Base-by-base conservation (phyloP, 2,888 invertebrate species). In the Eupithecia centaureata region DNA sequence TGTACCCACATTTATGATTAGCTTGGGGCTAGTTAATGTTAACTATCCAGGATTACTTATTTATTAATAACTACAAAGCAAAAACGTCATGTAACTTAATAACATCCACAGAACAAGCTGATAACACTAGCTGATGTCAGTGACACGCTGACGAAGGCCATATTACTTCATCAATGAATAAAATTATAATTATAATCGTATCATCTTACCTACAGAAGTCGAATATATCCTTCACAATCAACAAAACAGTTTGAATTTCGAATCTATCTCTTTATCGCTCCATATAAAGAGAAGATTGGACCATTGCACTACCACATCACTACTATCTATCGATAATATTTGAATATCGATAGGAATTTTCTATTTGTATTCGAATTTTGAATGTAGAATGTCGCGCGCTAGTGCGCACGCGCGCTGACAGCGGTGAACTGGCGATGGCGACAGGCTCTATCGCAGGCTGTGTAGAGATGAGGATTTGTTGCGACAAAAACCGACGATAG, bases 211-310 rank as follows among this genome's bases (percentile, higher is more conserved):
- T 68, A 78, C 75, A 69, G 74, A 81, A 82, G 77, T 75, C 73
- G 71, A 68, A 72, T 61, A 80, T 76, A 82, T 83, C 79, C 80
- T 78, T 76, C 74, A 79, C 75, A 80, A 82, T 80, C 76, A 80
- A 77, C 76, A 77, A 82, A 83, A 86, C 81, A 82, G 84, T 84
- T 81, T 72, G 73, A 82, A 77, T 88, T 84, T 81, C 73, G 73
- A 82, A 78, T 88, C 87, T 79, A 81, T 82, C 87, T 80, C 91
- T 92, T 79, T 92, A 92, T 89, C 82, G 82, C 78, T 73, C 61
- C 72, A 76, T 84, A 92, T 92, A 92, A 87, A 91, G 90, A 86
- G 90, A 77, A 83, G 92, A 91, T 87, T 82, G 73, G 72, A 74
- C 73, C 82, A 83, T 79, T 76, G 65, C 72, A 73, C 72, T 77